Percentiles rank a stretch among this genome's conserved stretches.
These are phyloP conservation scores for Mareca penelope DNA, from an alignment of 2,797 vertebrate species.

Conservation along the genomic window DNA sequence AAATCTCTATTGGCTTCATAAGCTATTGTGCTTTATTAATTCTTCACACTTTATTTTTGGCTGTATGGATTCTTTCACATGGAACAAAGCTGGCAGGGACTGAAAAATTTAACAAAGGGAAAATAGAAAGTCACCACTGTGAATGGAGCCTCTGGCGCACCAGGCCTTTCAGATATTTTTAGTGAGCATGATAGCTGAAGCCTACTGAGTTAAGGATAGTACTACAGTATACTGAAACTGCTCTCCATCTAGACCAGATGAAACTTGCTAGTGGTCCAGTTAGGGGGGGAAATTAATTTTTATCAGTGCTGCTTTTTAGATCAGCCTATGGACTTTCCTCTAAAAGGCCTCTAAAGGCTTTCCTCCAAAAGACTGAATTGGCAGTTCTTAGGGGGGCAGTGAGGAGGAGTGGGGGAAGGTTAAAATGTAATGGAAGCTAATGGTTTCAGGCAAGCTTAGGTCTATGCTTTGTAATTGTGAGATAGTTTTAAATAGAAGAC, in stretches of 20 bases:
- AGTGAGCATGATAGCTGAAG: background rate
- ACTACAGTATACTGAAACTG: background rate
- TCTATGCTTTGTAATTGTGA: background rate
- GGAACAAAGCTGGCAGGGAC: background rate
- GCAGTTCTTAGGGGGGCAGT: background rate
- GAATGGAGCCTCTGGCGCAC: background rate
- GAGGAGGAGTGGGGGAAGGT: background rate
- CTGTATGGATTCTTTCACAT: background rate
- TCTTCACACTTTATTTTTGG: constrained; percentile 29
- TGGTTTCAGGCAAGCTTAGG: background rate
- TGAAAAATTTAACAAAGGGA: background rate
- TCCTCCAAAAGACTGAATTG: background rate
- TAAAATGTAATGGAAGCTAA: background rate
- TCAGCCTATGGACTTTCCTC: background rate
- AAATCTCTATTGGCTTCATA: background rate
- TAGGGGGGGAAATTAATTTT: background rate
- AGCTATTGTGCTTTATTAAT: constrained; percentile 7
- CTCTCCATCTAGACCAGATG: background rate
- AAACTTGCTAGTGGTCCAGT: background rate
- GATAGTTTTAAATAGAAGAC: background rate
- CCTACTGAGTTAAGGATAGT: background rate
- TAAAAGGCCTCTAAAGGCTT: background rate
- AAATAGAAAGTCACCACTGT: background rate
- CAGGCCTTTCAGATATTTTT: background rate
- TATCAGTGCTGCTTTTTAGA: background rate